Conservation (phyloP, 2,113 vertebrate species). For the Penelope pileata region DNA sequence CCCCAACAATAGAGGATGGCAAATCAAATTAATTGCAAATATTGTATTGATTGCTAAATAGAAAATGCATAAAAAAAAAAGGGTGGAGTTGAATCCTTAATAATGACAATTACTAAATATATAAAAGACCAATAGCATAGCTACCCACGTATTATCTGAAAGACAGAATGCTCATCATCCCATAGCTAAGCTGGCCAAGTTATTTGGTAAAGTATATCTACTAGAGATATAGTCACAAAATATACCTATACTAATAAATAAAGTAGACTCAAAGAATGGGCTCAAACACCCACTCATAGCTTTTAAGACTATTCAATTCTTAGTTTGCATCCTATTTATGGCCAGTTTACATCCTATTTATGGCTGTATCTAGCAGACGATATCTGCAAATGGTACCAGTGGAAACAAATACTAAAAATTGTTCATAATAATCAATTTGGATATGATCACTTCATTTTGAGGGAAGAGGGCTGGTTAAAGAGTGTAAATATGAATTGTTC, state of each 20-base stretch:
- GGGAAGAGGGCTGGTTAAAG: background rate
- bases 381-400: background rate
- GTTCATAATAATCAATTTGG: background rate
- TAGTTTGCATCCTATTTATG: background rate
- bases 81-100: background rate
- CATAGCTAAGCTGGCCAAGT: background rate
- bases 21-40: background rate
- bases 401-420: background rate
- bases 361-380: background rate
- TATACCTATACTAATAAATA: background rate
- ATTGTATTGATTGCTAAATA: background rate
- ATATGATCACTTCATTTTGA: fast-evolving
- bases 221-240: background rate
- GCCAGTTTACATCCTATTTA: background rate
- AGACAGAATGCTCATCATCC: background rate
- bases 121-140: background rate
- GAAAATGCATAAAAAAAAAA: background rate
- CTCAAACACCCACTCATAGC: background rate
- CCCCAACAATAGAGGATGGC: background rate
- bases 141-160: background rate
- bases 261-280: background rate
- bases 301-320: background rate
- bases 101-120: background rate
- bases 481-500: background rate
- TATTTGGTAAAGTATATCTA: background rate